These are phyloP conservation scores for Strigamia maritima DNA, from an alignment of 2,888 invertebrate genomes.

Conservation along the genomic window DNA sequence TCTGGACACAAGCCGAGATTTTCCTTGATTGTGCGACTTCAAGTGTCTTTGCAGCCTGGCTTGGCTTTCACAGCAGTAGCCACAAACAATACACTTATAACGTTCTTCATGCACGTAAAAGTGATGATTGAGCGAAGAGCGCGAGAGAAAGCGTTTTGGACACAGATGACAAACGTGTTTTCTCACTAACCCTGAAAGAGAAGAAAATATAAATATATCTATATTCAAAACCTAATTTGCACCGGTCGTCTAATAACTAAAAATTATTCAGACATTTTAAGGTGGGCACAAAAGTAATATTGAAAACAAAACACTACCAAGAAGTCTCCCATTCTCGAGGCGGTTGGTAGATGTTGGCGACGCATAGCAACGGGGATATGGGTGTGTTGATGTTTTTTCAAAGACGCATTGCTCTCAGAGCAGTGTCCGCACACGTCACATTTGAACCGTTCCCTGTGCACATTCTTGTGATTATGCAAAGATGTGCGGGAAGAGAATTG, in stretches of 20 bases:
- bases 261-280: too few relatives aligned
- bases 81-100: constrained; percentile 6
- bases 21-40: not conserved
- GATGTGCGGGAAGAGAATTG: constrained; percentile 35
- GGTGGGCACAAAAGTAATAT: too few relatives aligned
- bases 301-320: not conserved
- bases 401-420: constrained; percentile 36
- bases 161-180: constrained; percentile 23
- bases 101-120: constrained; percentile 18
- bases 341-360: not conserved
- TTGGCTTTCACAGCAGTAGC: constrained; percentile 19
- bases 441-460: constrained; percentile 35
- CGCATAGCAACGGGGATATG: constrained; percentile 8
- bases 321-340: not conserved
- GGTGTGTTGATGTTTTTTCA: constrained; percentile 30
- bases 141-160: constrained; percentile 1
- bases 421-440: constrained; percentile 34
- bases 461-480: constrained; percentile 33
- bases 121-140: not conserved
- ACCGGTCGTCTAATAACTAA: too few relatives aligned
- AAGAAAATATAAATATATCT: not conserved
- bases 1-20: not conserved
- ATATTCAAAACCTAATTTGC: too few relatives aligned
- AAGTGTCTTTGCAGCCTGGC: not conserved
- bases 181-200: not conserved